phyloP scores from a whole-genome alignment of 2,888 invertebrate species.

The Zaprionus bogoriensis region DNA sequence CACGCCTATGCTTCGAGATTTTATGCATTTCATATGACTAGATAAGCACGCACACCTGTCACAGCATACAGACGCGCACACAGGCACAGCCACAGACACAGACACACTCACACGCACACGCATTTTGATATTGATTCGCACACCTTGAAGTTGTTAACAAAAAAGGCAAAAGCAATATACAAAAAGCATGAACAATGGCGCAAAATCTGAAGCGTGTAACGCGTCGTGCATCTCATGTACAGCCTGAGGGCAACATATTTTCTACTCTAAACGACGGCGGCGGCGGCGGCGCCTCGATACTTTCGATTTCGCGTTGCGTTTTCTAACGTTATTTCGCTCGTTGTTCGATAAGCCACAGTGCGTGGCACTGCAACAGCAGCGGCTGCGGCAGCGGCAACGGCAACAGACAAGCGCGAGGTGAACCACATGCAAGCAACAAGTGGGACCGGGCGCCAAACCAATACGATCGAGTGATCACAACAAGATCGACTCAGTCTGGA shows the following conservation, averaged over 20 bases:
- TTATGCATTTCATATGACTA: constrained; percentile 73
- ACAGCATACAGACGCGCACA: constrained; percentile 33
- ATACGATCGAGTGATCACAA: constrained; percentile 6
- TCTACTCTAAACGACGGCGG: constrained; percentile 19
- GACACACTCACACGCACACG: constrained; percentile 17
- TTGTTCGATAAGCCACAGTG: constrained; percentile 1
- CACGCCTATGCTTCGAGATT: constrained; percentile 53
- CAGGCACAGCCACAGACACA: background rate
- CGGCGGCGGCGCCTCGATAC: constrained; percentile 27
- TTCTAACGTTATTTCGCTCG: background rate
- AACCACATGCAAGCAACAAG: constrained; percentile 57
- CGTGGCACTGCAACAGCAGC: constrained; percentile 25
- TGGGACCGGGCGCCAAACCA: constrained; percentile 26
- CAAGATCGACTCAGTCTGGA: background rate
- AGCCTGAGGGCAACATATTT: constrained; percentile 55
- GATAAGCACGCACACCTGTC: constrained; percentile 73
- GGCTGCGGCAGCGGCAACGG: constrained; percentile 12
- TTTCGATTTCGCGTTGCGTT: constrained; percentile 46
- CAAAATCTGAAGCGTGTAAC: constrained; percentile 48
- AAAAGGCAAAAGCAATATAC: constrained; percentile 62
- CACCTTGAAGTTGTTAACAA: constrained; percentile 68
- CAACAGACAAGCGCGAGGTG: constrained; percentile 56
- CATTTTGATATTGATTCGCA: constrained; percentile 54
- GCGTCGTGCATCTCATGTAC: constrained; percentile 45
- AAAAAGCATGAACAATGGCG: constrained; percentile 53